These are phyloP conservation scores for Patella pellucida DNA, from an alignment of 2,888 invertebrate species.

Conservation along the genomic window DNA sequence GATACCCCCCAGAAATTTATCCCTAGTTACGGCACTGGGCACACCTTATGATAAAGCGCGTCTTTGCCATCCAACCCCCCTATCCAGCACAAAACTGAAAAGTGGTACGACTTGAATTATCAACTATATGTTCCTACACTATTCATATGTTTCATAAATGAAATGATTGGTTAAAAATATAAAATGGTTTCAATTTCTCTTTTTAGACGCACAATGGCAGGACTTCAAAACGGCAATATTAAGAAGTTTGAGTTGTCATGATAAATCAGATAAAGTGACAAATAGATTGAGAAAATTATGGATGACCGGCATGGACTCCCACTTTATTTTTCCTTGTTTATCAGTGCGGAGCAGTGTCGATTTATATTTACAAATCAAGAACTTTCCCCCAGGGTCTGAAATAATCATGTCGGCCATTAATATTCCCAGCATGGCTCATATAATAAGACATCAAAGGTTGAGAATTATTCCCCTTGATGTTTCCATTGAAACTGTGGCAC, in stretches of 20 bases:
- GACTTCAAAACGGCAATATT: constrained; percentile 42
- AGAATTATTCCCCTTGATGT: constrained; percentile 67
- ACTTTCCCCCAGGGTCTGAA: constrained; percentile 69
- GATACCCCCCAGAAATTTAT: too few species aligned
- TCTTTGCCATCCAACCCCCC: too few species aligned
- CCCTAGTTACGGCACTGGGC: too few species aligned
- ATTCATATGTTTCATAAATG: background rate
- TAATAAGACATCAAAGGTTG: constrained; percentile 64
- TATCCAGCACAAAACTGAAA: too few species aligned
- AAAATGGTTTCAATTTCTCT: background rate
- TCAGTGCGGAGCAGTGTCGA: constrained; percentile 66
- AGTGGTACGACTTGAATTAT: too few species aligned
- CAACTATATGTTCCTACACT: too few species aligned
- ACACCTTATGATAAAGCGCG: too few species aligned
- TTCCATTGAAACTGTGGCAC: constrained; percentile 64
- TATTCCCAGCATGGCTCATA: constrained; percentile 68
- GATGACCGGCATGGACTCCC: constrained; percentile 47
- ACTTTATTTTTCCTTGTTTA: constrained; percentile 58
- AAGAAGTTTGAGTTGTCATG: constrained; percentile 40
- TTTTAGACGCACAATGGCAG: constrained; percentile 51
- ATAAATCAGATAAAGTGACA: constrained; percentile 36
- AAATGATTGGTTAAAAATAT: background rate
- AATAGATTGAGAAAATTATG: constrained; percentile 48
- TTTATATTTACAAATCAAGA: constrained; percentile 59
- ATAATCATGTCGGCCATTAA: constrained; percentile 71